Evolutionary conservation across 2,113 vertebrate species (phyloP).

Genomic region (Menidia beryllina): DNA sequence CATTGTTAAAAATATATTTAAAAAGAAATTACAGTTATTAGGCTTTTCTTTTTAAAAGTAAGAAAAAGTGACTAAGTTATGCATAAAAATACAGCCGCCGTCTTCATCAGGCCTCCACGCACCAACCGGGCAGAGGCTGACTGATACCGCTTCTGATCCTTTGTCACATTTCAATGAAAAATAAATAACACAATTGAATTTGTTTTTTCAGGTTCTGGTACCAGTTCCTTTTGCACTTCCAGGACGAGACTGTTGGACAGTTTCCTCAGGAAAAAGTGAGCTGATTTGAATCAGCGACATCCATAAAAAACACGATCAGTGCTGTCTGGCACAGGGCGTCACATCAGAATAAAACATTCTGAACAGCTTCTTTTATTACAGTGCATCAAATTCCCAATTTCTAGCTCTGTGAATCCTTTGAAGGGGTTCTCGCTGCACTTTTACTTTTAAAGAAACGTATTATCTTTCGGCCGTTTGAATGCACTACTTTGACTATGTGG

Average conservation of each 20-base stretch:
- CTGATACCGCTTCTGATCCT: no score
- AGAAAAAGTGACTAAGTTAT: no score
- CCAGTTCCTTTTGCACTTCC: not conserved
- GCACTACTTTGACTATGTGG: constrained; percentile 1
- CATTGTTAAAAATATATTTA: no score
- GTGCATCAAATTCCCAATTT: constrained; percentile 5
- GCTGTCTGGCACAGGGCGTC: not conserved
- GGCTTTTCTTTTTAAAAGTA: no score
- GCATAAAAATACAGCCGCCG: no score
- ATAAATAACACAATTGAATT: no score
- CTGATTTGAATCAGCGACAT: constrained; percentile 3
- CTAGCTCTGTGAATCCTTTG: constrained; percentile 5
- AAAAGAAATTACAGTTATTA: no score
- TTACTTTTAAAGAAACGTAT: constrained; percentile 5
- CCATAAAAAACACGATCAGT: not conserved
- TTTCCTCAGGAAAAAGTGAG: not conserved
- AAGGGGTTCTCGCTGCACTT: not conserved
- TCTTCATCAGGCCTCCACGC: no score
- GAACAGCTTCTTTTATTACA: constrained; percentile 7
- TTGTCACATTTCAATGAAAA: no score
- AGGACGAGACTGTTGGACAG: not conserved
- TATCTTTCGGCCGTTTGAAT: not conserved
- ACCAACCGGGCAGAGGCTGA: no score
- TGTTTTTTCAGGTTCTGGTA: not conserved
- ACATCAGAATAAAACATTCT: not conserved